phyloP scores from a whole-genome alignment of 2,113 vertebrate species.

The Prunella fulvescens region DNA sequence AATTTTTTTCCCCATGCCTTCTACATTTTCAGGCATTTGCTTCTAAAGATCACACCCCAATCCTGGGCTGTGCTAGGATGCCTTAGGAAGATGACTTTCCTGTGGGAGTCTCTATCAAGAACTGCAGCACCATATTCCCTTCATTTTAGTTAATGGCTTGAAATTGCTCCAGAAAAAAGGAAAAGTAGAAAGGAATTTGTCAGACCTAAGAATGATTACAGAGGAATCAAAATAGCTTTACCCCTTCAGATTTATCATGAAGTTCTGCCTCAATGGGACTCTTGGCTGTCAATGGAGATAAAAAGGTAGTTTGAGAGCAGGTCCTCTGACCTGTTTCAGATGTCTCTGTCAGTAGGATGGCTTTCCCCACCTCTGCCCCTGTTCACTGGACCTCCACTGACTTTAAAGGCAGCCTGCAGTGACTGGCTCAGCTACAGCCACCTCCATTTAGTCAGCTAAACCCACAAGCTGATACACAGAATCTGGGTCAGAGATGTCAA shows the following conservation, averaged over 20 bases:
- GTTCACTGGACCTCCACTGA: not conserved
- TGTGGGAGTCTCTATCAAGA: not conserved
- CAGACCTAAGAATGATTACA: not conserved
- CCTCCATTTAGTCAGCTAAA: not conserved
- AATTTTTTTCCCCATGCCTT: not conserved
- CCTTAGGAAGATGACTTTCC: not conserved
- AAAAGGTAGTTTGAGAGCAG: not conserved
- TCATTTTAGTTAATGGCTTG: not conserved
- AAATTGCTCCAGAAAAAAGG: not conserved
- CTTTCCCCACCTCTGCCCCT: not conserved
- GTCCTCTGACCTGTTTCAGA: not conserved
- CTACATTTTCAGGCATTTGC: not conserved
- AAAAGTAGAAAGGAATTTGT: not conserved
- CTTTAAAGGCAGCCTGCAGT: not conserved
- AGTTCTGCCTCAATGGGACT: not conserved
- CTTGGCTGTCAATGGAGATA: not conserved
- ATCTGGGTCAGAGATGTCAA: not conserved
- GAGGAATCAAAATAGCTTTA: not conserved
- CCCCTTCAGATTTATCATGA: not conserved
- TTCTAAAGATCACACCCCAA: not conserved
- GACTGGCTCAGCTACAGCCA: not conserved
- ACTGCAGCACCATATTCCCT: not conserved
- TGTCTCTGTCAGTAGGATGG: accelerated
- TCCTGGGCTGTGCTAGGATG: accelerated
- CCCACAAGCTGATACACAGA: not conserved